Base-by-base conservation (phyloP, 2,797 vertebrate species). In the Thunnus albacares region DNA sequence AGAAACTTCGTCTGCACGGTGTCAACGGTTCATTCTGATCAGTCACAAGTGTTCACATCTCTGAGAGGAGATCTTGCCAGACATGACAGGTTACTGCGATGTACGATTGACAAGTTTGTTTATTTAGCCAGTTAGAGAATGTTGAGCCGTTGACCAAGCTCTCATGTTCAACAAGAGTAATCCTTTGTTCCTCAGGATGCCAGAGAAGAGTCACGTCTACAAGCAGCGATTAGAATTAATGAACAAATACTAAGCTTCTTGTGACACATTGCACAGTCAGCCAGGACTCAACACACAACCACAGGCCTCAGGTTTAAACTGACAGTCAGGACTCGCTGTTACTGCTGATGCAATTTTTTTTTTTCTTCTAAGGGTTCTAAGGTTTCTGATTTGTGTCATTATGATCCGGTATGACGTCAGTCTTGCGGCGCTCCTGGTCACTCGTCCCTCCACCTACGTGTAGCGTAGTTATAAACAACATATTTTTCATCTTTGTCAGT, bases 401-500 rank as follows among this genome's bases (percentile, higher is more conserved):
- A 45, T 15, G 14, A 45, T 45, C 12, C 3, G 15, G 4, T 45
- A 15, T 45, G 43, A 45, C 15, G 43, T 15, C 5, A 14, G 9
- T 38, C 35, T 38, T 38, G 6, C 35, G 2, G 8, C 10, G 10
- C 35, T 38, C 35, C 10, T 38, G 35, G 43, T 45, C 43, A 45
- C 14, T 45, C 43, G 15, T 15, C 43, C 14, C 13, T 14, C 43
- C 13, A 17, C 13, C 30, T 33, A 33, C 30, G 14, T 45, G 43
- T 11, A 38, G 38, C 2, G 38, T 38, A 38, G 10, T 38, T 38
- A 38, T 38, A 11, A 38, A 11, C 38, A 38, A 8, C 38, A 11
- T 38, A 38, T 38, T 38, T 38, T 10, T 53, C n/a, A 55, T 73
- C 53, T 77, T 49, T 49, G 22, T 45, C 35, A 57, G 9, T 58